phyloP scores from a whole-genome alignment of 2,888 invertebrate species.

The Ceramica pisi region DNA sequence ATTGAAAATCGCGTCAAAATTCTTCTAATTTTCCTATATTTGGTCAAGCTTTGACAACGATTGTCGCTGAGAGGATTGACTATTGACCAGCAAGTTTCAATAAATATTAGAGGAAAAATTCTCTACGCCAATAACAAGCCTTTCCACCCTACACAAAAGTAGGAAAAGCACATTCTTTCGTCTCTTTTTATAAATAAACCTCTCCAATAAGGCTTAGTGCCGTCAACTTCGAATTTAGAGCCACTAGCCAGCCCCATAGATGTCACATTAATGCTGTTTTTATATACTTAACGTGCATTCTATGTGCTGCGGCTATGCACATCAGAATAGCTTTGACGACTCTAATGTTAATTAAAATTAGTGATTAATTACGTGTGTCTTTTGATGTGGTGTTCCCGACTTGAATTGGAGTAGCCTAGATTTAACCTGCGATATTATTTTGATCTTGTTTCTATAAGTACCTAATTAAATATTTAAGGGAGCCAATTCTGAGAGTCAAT shows the following conservation, averaged over 20 bases:
- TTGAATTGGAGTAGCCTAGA: too few relatives aligned
- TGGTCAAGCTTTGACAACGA: too few relatives aligned
- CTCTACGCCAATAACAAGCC: conserved; percentile 15
- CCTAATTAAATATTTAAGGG: too few relatives aligned
- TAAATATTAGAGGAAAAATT: neutral
- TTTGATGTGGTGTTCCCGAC: conserved; percentile 1
- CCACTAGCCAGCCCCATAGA: conserved; percentile 67
- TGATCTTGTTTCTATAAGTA: too few relatives aligned
- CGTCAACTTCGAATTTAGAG: conserved; percentile 75
- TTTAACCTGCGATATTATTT: too few relatives aligned
- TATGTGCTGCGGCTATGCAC: conserved; percentile 50
- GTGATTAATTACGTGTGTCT: conserved; percentile 43
- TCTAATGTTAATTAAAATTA: conserved; percentile 44
- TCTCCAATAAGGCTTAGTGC: conserved; percentile 67
- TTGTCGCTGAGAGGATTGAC: too few relatives aligned
- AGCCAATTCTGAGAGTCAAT: too few relatives aligned
- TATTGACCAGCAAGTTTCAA: neutral
- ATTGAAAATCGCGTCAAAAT: too few relatives aligned
- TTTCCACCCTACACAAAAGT: conserved; percentile 56
- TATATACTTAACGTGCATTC: conserved; percentile 42
- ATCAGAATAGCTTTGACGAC: conserved; percentile 30
- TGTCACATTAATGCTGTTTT: conserved; percentile 66
- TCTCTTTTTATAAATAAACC: conserved; percentile 68
- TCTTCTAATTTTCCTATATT: too few relatives aligned
- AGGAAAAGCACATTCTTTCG: conserved; percentile 67